A percentile compares a stretch with the other conserved stretches of the same genome.
Evolutionary conservation across 2,113 vertebrate genomes (phyloP).

Genomic region (Chinchilla lanigera): DNA sequence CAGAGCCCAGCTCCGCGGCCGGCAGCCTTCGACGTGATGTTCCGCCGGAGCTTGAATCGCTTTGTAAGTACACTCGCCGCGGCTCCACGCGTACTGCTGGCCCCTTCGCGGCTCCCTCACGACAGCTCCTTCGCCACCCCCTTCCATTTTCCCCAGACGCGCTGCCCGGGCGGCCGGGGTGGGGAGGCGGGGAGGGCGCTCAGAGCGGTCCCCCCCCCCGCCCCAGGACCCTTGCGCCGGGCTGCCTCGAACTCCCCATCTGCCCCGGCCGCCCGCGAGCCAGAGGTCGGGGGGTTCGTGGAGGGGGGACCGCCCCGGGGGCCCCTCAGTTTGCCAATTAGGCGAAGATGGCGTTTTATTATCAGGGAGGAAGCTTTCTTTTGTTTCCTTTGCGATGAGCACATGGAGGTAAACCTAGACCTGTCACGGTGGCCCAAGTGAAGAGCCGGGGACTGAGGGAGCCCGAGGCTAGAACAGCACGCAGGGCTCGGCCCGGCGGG

Average conservation of each 20-base stretch:
- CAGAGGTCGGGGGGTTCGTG: background rate
- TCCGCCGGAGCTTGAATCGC: slow-evolving; percentile 80
- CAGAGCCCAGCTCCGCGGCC: slow-evolving; percentile 41
- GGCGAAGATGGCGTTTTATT: slow-evolving; percentile 77
- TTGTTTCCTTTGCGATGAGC: slow-evolving; percentile 76
- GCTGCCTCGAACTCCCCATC: background rate
- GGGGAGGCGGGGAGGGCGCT: slow-evolving; percentile 24
- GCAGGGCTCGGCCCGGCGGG: background rate
- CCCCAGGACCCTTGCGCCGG: background rate
- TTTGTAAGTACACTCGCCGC: slow-evolving; percentile 77
- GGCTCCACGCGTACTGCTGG: background rate
- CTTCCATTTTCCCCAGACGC: background rate
- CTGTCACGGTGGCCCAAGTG: slow-evolving; percentile 46
- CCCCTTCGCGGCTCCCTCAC: background rate
- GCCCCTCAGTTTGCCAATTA: background rate
- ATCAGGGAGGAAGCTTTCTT: slow-evolving; percentile 69
- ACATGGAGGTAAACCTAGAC: slow-evolving; percentile 75
- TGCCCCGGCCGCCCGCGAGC: background rate
- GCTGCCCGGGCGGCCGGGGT: background rate
- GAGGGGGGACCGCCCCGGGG: background rate
- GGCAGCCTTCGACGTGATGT: slow-evolving; percentile 74
- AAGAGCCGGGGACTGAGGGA: background rate
- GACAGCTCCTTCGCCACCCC: background rate
- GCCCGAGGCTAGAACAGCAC: background rate
- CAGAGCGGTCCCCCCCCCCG: background rate